Evolutionary conservation across 2,113 vertebrate genomes (phyloP).

Genomic region (Bufo gargarizans): DNA sequence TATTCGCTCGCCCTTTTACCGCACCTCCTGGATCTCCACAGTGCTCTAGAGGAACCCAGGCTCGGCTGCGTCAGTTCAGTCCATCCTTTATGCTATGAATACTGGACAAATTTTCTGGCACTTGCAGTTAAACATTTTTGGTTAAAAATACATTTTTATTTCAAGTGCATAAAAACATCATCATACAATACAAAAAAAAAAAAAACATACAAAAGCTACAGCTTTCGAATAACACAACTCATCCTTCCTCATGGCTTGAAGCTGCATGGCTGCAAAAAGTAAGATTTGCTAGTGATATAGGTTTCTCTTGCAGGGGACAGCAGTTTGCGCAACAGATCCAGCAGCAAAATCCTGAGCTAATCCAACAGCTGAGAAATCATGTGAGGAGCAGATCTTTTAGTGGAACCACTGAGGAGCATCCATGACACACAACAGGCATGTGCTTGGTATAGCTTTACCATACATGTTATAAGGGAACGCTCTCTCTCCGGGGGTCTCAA

Average conservation of each 20-base stretch:
- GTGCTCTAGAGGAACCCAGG: no score
- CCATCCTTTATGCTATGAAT: no score
- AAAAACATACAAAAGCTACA: not conserved
- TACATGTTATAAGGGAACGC: not conserved
- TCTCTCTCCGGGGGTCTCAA: no score
- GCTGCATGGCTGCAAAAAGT: not conserved
- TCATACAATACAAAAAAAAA: no score
- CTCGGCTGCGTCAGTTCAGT: no score
- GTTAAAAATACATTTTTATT: no score
- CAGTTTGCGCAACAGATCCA: constrained; percentile 99
- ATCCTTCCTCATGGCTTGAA: no score
- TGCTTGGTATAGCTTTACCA: not conserved
- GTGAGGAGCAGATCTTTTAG: constrained; percentile 95
- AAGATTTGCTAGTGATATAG: constrained; percentile 55
- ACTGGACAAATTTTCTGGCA: no score
- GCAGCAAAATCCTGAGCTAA: constrained; percentile 97
- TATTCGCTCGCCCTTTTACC: no score
- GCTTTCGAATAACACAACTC: not conserved
- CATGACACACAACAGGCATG: constrained; percentile 74
- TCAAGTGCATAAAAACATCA: no score
- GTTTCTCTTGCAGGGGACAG: constrained; percentile 80
- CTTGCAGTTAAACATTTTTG: no score
- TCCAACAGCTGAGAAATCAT: constrained; percentile 95
- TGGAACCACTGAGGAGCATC: constrained; percentile 91
- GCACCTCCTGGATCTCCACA: no score